Base-by-base conservation (phyloP, 2,113 vertebrate species). In the Aix galericulata region DNA sequence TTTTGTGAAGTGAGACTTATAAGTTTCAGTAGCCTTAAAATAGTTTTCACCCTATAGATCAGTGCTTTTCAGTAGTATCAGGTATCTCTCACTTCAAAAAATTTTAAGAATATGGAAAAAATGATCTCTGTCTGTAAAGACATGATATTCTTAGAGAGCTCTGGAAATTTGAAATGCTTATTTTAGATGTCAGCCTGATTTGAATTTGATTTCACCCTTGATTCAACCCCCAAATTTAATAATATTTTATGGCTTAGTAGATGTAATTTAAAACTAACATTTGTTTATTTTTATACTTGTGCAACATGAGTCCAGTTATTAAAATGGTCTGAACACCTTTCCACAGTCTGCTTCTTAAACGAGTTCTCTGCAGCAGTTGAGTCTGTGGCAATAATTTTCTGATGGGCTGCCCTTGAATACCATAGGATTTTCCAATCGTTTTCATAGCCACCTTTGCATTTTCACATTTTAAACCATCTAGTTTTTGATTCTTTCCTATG, bases 171-270 rank as follows among this genome's bases (percentile, higher is more conserved):
- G 27, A 67, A 74, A 63, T 63, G 23, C 7, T 71, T 4, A 2
- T 56, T 78, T 59, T 40, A 42, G 46, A n/a, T 31, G 9, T 34
- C 62, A 66, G 13, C 12, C 14, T 0, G 0, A 36, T 66, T 64
- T 53, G 23, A 67, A 36, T 56, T 82, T 18, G 5, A 42, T 88
- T 91, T 82, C 34, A 52, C 15, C 23, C 14, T 55, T 67, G 15
- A 69, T 55, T 59, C 32, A 44, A 9, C 3, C 76, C 42, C 31
- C 13, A 6, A 79, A 68, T 42, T 67, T n/a, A 67, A 63, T 18
- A 31, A 10, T 42, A 7, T 36, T 83, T 55, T 72, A 46, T 48
- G 38, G 9, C 26, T 64, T n/a, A 50, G 15, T 56, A 64, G 55
- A 48, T 12, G 20, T 34, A 20, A 59, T 32, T 34, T 72, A 14